Percentiles rank a stretch among this genome's conserved stretches.
Conservation (phyloP, 1,140 invertebrate genomes). For the Trachelipus rathkii region DNA sequence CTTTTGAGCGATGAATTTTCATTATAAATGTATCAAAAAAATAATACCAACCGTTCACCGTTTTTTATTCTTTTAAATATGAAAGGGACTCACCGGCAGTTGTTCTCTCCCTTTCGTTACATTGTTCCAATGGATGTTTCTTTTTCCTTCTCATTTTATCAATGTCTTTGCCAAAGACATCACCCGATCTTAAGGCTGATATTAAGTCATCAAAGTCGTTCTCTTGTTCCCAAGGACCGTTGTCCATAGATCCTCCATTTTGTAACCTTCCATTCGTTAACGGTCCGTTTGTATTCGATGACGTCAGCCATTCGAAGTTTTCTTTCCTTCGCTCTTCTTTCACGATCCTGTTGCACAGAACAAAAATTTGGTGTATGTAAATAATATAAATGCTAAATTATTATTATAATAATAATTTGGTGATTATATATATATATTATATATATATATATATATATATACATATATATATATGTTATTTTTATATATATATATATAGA, state of each 20-base stretch:
- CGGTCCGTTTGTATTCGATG: background rate
- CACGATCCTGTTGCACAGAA: background rate
- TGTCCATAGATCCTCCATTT: background rate
- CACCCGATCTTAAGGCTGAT: conserved; percentile 88
- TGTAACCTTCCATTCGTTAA: background rate
- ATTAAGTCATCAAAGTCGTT: conserved; percentile 95
- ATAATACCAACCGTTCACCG: background rate
- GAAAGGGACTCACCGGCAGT: background rate
- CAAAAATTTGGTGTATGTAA: no score
- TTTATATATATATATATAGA: no score
- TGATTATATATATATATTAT: no score
- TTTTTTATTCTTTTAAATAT: background rate
- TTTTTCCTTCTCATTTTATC: conserved; percentile 77
- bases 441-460: no score
- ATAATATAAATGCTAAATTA: no score
- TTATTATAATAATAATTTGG: no score
- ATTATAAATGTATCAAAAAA: no score
- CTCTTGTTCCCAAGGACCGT: conserved; percentile 27
- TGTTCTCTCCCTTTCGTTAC: background rate
- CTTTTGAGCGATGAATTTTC: no score
- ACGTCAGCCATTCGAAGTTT: background rate
- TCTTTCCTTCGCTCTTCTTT: background rate
- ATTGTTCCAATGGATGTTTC: conserved; percentile 28
- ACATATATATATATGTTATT: no score
- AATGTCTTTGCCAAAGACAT: conserved; percentile 95